Conservation (phyloP, 2,113 vertebrate genomes). For the Phrynocephalus versicolor region DNA sequence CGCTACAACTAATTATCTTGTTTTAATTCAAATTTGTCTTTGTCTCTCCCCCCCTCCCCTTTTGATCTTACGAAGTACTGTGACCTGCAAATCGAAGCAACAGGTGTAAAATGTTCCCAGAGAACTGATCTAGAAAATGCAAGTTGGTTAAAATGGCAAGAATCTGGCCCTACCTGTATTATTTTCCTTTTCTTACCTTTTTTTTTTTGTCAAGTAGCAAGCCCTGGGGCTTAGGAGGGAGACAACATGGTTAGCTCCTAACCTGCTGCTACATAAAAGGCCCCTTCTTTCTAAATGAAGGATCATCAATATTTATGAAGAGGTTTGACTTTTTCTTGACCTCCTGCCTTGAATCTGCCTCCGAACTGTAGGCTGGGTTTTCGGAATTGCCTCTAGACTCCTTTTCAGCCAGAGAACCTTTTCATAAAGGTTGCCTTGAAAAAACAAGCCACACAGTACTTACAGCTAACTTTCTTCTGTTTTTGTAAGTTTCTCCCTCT, state of each 20-base stretch:
- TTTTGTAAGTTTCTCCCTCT: not conserved
- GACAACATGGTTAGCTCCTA: constrained; percentile 59
- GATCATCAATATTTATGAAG: not conserved
- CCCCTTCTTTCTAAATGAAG: constrained; percentile 67
- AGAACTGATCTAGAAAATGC: constrained; percentile 55
- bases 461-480: not conserved
- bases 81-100: not conserved
- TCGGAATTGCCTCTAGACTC: constrained; percentile 48
- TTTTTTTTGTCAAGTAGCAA: constrained; percentile 31
- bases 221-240: constrained; percentile 66
- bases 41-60: not conserved
- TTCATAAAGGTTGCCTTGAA: not conserved
- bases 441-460: not conserved
- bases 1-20: no score
- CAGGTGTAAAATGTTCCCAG: not conserved
- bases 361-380: constrained; percentile 54
- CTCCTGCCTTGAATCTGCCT: constrained; percentile 65
- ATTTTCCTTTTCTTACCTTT: constrained; percentile 49
- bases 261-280: constrained; percentile 71
- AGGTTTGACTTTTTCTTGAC: constrained; percentile 75
- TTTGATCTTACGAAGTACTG: not conserved
- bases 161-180: constrained; percentile 48
- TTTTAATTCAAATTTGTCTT: no score
- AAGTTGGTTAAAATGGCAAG: constrained; percentile 39
- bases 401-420: not conserved